Evolutionary conservation across 2,797 vertebrate genomes (phyloP), one percentile per base, ranked within the genome.

Genomic region (Onychomys arenicola): DNA sequence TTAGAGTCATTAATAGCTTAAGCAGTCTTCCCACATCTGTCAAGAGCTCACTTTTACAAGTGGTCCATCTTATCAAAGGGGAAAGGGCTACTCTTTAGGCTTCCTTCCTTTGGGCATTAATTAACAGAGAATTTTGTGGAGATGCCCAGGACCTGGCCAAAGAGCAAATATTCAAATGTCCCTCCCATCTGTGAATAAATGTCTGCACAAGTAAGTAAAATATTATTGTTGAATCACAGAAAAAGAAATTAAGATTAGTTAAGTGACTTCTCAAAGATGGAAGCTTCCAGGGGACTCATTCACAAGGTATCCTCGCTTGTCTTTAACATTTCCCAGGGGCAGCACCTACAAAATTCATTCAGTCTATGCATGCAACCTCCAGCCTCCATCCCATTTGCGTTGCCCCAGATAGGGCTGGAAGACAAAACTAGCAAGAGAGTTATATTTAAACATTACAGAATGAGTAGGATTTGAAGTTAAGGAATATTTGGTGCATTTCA

Each of bases 191-290:
- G 84, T 13, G 49, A 76, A 12, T 69, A 87, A 85, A 61, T 65
- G 46, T 71, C 89, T 96, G 34, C 49, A 93, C 77, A 77, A 65
- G 63, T 90, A 90, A 82, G 65, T 77, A 71, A 94, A 93, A 73
- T 52, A 52, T 12, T 52, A 52, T 12, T 49, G 52, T 52, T 52
- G 49, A 52, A 52, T 52, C 11, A 13, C 49, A 52, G 49, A 52
- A 52, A 52, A 52, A 52, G 11, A 91, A 95, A 91, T 82, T 49
- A 75, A 93, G 8, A 1, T 63, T 46, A 12, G 7, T 69, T 78
- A 91, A 93, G 40, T 82, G 23, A 34, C 77, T 71, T n/a, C 11
- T 46, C 27, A 46, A 95, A 93, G 63, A 84, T 16, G 6, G 37
- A 34, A 90, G 32, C 40, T 67, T 84, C 37, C 19, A n/a, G 17